These are phyloP conservation scores for Enteromius fasciolatus DNA, from an alignment of 2,797 vertebrate species.

Conservation along the genomic window DNA sequence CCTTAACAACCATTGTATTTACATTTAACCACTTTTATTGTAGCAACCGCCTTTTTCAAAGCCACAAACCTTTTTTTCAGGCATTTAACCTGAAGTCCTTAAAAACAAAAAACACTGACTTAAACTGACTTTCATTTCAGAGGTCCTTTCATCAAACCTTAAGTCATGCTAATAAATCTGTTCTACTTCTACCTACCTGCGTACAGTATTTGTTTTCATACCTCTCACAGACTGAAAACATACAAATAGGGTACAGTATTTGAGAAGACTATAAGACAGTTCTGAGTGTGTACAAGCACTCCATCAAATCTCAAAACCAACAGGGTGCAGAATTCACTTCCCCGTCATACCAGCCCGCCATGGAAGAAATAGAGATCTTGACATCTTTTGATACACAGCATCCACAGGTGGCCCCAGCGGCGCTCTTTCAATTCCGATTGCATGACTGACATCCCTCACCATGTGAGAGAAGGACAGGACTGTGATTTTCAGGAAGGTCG, in stretches of 20 bases:
- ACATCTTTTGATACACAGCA: slow-evolving; percentile 70
- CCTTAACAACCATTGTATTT: not conserved
- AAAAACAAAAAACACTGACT: not conserved
- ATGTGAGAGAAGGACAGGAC: slow-evolving; percentile 67
- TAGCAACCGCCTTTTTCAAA: too few species aligned
- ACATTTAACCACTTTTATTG: not conserved
- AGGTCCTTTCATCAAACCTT: slow-evolving; percentile 8
- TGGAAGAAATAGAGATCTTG: slow-evolving; percentile 72
- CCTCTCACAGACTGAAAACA: not conserved
- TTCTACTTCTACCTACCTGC: not conserved
- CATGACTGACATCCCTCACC: slow-evolving; percentile 71
- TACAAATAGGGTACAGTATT: slow-evolving; percentile 10
- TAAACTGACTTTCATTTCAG: not conserved
- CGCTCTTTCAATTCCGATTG: slow-evolving; percentile 63
- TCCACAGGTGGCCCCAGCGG: slow-evolving; percentile 76
- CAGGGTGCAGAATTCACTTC: slow-evolving; percentile 69
- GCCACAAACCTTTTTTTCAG: not conserved
- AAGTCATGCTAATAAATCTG: not conserved
- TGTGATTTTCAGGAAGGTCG: slow-evolving; percentile 67
- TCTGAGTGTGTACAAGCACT: slow-evolving; percentile 59
- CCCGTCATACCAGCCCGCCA: slow-evolving; percentile 66
- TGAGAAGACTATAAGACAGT: slow-evolving; percentile 18
- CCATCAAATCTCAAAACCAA: slow-evolving; percentile 67
- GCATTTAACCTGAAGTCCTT: not conserved
- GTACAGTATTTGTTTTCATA: slow-evolving; percentile 14